A percentile compares a stretch with the other conserved stretches of the same genome.
Evolutionary conservation across 1,140 invertebrate species (phyloP).

Genomic region (Drosophila orosa): DNA sequence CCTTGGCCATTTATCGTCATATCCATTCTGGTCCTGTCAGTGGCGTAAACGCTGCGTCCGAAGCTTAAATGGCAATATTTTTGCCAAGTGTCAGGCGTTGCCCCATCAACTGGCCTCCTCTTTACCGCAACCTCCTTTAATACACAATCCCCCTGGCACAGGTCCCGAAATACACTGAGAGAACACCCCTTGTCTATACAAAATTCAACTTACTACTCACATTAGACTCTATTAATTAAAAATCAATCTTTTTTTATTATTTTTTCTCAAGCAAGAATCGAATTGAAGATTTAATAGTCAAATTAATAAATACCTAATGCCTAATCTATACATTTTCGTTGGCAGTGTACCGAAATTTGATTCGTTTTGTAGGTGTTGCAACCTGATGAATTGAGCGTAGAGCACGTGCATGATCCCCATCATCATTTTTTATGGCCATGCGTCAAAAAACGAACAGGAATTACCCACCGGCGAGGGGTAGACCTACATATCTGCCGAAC

Average conservation of each 20-base stretch:
- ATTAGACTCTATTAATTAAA: background rate
- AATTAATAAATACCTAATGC: background rate
- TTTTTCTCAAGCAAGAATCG: background rate
- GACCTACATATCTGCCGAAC: background rate
- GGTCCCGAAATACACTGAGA: background rate
- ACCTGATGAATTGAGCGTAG: slow-evolving; percentile 78
- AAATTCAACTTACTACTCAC: no score
- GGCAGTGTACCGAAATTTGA: slow-evolving; percentile 11
- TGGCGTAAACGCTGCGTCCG: slow-evolving; percentile 72
- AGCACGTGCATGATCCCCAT: slow-evolving; percentile 80
- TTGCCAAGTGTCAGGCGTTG: slow-evolving; percentile 68
- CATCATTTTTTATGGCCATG: slow-evolving; percentile 79
- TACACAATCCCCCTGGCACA: background rate
- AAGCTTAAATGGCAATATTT: slow-evolving; percentile 78
- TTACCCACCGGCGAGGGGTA: slow-evolving; percentile 2
- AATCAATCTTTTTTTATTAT: background rate
- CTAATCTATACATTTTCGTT: background rate
- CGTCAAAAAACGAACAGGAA: slow-evolving; percentile 72
- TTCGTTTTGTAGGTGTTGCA: slow-evolving; percentile 62
- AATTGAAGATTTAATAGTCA: background rate
- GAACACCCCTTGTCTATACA: no score
- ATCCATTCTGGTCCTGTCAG: slow-evolving; percentile 58
- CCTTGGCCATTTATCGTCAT: slow-evolving; percentile 40
- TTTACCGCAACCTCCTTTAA: slow-evolving; percentile 5
- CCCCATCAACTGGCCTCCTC: slow-evolving; percentile 59